Evolutionary conservation across 2,113 vertebrate genomes (phyloP).

Genomic region (Arenaria interpres): DNA sequence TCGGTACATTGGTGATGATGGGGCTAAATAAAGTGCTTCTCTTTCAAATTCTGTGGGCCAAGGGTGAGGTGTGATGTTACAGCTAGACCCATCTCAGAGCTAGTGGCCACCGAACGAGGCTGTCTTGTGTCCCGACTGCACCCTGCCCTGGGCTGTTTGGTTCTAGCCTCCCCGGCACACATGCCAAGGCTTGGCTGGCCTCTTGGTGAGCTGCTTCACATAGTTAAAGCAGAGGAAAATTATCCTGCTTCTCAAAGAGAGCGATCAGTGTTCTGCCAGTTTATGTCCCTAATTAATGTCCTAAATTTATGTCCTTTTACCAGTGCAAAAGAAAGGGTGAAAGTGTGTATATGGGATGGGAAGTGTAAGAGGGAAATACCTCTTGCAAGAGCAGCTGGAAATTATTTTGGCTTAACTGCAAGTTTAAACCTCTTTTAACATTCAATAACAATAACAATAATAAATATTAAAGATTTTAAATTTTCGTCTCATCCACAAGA

Average conservation of each 20-base stretch:
- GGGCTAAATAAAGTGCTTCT: not conserved
- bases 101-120: not conserved
- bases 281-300: not conserved
- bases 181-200: not conserved
- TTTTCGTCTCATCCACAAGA: not conserved
- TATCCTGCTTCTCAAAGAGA: not conserved
- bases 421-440: not conserved
- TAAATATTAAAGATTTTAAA: not conserved
- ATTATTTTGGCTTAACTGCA: not conserved
- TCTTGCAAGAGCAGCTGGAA: not conserved
- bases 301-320: not conserved
- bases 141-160: not conserved
- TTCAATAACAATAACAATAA: not conserved
- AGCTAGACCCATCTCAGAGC: not conserved
- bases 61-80: not conserved
- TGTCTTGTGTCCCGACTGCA: not conserved
- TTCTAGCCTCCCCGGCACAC: not conserved
- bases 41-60: not conserved
- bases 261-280: not conserved
- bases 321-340: not conserved
- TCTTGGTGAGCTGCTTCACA: not conserved
- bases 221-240: not conserved
- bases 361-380: not conserved
- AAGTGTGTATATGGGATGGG: not conserved
- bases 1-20: not conserved